phyloP scores from a whole-genome alignment of 2,113 vertebrate species.

The Telmatochromis brichardi region DNA sequence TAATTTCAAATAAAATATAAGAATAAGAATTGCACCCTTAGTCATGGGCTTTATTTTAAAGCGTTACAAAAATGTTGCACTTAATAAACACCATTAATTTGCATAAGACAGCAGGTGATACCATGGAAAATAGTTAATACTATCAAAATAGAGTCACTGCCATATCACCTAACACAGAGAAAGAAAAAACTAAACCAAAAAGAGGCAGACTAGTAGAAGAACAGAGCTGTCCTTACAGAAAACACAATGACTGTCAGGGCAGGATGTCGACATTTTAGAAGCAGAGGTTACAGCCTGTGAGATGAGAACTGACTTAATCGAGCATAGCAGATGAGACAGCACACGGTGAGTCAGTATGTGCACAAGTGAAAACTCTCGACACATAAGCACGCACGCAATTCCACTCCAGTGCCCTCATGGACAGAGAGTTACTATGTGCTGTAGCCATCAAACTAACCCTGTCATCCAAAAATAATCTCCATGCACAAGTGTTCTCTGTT shows the following conservation, averaged over 20 bases:
- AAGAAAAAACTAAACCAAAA: neutral
- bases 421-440: neutral
- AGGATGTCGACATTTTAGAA: neutral
- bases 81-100: neutral
- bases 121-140: neutral
- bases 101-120: neutral
- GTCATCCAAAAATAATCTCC: neutral
- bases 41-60: neutral
- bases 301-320: slow-evolving; percentile 16
- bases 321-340: slow-evolving; percentile 10
- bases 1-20: neutral
- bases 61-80: neutral
- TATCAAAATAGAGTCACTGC: neutral
- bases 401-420: neutral
- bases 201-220: neutral
- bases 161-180: neutral
- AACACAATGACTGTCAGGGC: neutral
- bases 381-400: neutral
- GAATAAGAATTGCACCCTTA: neutral
- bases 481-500: neutral
- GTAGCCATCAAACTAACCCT: neutral
- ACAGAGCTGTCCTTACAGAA: neutral
- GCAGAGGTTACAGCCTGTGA: neutral
- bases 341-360: neutral
- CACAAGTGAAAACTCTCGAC: neutral